Conservation (phyloP, 2,888 invertebrate species). For the Leptopilina myrica region DNA sequence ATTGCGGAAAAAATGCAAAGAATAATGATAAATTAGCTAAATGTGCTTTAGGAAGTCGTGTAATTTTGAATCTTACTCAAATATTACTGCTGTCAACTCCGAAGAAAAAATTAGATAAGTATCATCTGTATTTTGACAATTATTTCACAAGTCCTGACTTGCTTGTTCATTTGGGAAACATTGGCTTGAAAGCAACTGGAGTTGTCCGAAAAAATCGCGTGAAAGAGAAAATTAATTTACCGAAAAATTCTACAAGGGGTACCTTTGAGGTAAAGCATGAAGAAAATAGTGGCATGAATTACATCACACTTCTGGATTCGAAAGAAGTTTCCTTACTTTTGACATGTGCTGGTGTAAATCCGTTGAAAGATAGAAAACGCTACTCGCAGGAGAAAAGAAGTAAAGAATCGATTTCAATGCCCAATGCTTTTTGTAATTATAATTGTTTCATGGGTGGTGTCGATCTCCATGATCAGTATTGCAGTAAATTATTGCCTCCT, state of each 20-base stretch:
- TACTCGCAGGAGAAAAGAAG: neutral
- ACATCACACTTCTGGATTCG: neutral
- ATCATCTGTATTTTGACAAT: neutral
- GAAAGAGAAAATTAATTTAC: constrained; percentile 15
- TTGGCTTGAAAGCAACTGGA: constrained; percentile 26
- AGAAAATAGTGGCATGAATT: constrained; percentile 34
- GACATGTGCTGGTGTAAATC: constrained; percentile 18
- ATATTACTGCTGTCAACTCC: neutral
- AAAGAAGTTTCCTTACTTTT: neutral
- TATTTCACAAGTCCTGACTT: constrained; percentile 12
- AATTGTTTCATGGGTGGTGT: constrained; percentile 21
- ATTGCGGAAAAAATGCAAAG: constrained; percentile 20
- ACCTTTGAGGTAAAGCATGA: constrained; percentile 3
- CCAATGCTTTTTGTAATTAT: neutral
- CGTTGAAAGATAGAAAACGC: neutral
- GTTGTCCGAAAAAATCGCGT: constrained; percentile 11
- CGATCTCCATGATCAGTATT: constrained; percentile 7
- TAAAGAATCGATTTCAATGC: neutral
- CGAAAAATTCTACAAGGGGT: constrained; percentile 25
- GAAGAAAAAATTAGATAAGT: neutral
- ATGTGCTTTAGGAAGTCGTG: constrained; percentile 25
- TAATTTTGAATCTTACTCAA: neutral
- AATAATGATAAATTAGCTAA: constrained; percentile 1
- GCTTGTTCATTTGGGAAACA: constrained; percentile 11
- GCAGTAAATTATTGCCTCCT: neutral